These are phyloP conservation scores for Salticus scenicus DNA, from an alignment of 2,888 invertebrate species.

Conservation along the genomic window DNA sequence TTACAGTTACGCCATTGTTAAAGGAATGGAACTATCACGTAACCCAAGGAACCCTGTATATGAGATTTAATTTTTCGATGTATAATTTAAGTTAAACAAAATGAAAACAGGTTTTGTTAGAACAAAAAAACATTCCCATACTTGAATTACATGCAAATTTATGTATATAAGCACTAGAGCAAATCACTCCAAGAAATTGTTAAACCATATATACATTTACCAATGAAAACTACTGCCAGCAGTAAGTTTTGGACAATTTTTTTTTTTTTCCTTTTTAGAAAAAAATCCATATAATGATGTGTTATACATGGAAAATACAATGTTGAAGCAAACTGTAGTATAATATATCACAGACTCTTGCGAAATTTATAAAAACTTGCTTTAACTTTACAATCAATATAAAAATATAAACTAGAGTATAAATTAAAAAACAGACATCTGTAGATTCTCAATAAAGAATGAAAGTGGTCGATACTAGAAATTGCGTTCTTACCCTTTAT, in stretches of 20 bases:
- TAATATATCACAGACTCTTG: neutral
- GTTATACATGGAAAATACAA: neutral
- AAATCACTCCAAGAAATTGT: neutral
- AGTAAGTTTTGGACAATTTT: neutral
- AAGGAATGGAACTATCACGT: too few species aligned
- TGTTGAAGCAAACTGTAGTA: neutral
- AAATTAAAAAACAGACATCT: slow-evolving; percentile 6
- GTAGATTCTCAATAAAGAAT: neutral
- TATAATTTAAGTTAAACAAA: too few species aligned
- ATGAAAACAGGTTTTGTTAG: too few species aligned
- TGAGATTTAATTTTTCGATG: too few species aligned
- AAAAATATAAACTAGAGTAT: neutral
- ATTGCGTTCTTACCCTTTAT: too few species aligned
- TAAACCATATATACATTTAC: neutral
- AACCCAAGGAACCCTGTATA: too few species aligned
- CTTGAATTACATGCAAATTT: neutral
- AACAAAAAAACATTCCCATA: too few species aligned
- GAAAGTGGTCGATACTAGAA: too few species aligned
- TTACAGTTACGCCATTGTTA: too few species aligned
- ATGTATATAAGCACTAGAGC: neutral
- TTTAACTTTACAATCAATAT: neutral
- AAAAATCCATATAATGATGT: too few species aligned
- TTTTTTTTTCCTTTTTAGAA: too few species aligned
- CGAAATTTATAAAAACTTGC: neutral
- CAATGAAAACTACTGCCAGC: slow-evolving; percentile 8